Evolutionary conservation across 2,797 vertebrate genomes (phyloP).

Genomic region (Macropodus opercularis): DNA sequence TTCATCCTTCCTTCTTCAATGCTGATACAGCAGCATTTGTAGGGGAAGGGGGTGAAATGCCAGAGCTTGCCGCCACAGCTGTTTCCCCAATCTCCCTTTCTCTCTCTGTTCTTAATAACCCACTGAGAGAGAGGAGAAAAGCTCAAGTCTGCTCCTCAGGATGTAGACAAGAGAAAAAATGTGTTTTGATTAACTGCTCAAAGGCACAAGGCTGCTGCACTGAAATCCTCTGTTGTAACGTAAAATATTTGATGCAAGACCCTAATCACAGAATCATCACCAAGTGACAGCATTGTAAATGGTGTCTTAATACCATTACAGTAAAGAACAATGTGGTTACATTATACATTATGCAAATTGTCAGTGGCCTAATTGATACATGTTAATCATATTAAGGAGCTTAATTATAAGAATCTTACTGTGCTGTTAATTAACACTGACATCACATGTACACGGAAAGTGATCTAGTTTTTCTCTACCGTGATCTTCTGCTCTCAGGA

Average conservation of each 20-base stretch:
- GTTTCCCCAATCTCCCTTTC: slow-evolving; percentile 65
- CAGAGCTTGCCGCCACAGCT: slow-evolving; percentile 68
- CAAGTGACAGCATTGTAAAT: slow-evolving; percentile 65
- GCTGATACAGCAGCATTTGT: slow-evolving; percentile 72
- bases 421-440: slow-evolving; percentile 95
- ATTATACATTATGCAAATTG: slow-evolving; percentile 99
- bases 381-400: slow-evolving; percentile 99
- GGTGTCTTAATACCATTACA: slow-evolving; percentile 65
- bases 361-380: slow-evolving; percentile 91
- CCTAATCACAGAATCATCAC: slow-evolving; percentile 57
- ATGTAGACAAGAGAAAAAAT: slow-evolving; percentile 27
- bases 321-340: slow-evolving; percentile 90
- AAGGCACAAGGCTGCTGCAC: neutral
- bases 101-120: slow-evolving; percentile 71
- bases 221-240: slow-evolving; percentile 13
- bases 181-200: slow-evolving; percentile 39
- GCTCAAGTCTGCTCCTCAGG: slow-evolving; percentile 56
- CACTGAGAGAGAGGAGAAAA: slow-evolving; percentile 52
- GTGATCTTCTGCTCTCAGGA: slow-evolving; percentile 13
- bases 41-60: slow-evolving; percentile 20
- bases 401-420: slow-evolving; percentile 99
- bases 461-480: slow-evolving; percentile 54
- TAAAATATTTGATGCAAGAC: slow-evolving; percentile 37
- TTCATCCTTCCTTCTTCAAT: slow-evolving; percentile 52
- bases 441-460: slow-evolving; percentile 84